Base-by-base conservation (phyloP, 2,113 vertebrate genomes). In the Antigone vipio region DNA sequence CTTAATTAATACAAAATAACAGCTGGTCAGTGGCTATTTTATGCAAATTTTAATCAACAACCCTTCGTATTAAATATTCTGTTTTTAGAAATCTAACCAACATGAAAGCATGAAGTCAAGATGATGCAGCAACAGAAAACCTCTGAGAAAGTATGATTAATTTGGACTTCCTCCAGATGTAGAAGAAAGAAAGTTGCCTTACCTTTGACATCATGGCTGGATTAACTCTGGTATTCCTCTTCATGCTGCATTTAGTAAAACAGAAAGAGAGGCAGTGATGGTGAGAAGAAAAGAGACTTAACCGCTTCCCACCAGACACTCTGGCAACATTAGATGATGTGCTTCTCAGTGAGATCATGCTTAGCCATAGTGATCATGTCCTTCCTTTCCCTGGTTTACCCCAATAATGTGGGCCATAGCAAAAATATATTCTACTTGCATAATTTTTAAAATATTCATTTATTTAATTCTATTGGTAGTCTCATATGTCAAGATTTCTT, bases 401-500 rank as follows among this genome's bases (percentile, higher is more conserved):
- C 50, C 11, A 45, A 75, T 29, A 69, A 6, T 38, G 20, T 32
- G 27, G 35, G 35, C n/a, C 42, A n/a, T 56, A 50, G 18, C 2
- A 3, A 90, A 69, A 55, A 64, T 56, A 59, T 66, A 55, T 62
- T 56, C 12, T 52, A 27, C 38, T 56, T 63, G 30, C 67, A 75
- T 55, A 16, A 42, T 69, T 71, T 58, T 40, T n/a, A 23, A 85
- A 66, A 40, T 52, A 60, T 12, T 67, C 22, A 10, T 74, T 88
- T 88, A 80, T n/a, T 87, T 62, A n/a, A 38, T 93, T 60, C 69
- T 42, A 17, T 67, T 86, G 52, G 35, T 49, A 93, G 42, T 47
- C 85, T 95, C 72, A 89, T 94, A 95, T 90, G 92, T 73, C 93
- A 95, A 88, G 80, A 38, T 49, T 95, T 62, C 38, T 73, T 47